Base-by-base conservation (phyloP, 2,797 vertebrate species). In the Tarsius wallacei region DNA sequence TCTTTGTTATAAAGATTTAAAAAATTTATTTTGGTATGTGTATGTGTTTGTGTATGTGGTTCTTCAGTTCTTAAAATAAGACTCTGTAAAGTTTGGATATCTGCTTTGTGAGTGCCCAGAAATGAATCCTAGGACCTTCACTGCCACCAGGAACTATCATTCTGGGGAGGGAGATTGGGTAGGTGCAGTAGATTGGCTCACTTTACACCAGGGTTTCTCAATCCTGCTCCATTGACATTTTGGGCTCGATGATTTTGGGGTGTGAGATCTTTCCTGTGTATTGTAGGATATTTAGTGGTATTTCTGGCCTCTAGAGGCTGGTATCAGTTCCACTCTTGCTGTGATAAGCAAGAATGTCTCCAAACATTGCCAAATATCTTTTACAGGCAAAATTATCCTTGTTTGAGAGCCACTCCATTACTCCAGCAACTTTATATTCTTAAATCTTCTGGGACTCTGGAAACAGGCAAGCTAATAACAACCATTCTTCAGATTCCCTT, bases 271-370 rank as follows among this genome's bases (percentile, higher is more conserved):
- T 11, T 64, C 42, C 55, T 87, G 12, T 83, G 28, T 22, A 22
- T 55, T 47, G 31, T 64, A 81, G 5, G 63, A 83, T 73, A 19
- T n/a, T 83, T 24, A 84, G 21, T 16, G 73, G 11, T 15, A 76
- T 88, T 55, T 47, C 22, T 68, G 12, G 9, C 36, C 53, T 51
- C 74, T 55, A 28, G 36, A 76, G 33, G 55, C 49, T 86, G 24
- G 26, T 76, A n/a, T 80, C 26, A 89, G 13, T 47, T 4, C 28
- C 10, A 33, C 26, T 21, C 24, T 19, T 84, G 47, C 12, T 80
- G 57, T 66, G 53, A 96, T 64, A 88, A 78, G 15, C 22, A 55
- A 74, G 87, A 88, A 80, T 70, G n/a, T 94, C 78, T 91, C 57
- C 42, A 28, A 4, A 70, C 42, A 64, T 78, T 78, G 49, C 70